These are phyloP conservation scores for Lissocephala sabroskyi DNA, from an alignment of 2,888 invertebrate genomes.

Conservation along the genomic window DNA sequence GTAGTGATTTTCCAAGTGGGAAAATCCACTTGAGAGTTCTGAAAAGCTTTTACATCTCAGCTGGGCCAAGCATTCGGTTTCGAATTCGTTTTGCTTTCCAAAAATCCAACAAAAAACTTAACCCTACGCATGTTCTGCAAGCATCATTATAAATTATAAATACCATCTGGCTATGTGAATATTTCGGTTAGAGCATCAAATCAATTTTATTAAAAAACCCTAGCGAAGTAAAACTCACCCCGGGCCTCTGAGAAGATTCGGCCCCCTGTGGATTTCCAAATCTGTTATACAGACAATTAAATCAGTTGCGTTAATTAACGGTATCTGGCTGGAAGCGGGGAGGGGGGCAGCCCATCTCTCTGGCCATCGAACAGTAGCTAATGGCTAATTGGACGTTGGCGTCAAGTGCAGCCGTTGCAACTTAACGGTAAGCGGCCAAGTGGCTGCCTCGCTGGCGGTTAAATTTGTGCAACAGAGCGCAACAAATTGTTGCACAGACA, in stretches of 20 bases:
- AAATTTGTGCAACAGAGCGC: constrained; percentile 49
- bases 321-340: constrained; percentile 26
- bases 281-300: constrained; percentile 42
- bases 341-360: constrained; percentile 1
- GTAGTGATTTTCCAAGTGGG: not conserved
- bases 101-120: constrained; percentile 12
- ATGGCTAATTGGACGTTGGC: constrained; percentile 16
- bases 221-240: too few relatives aligned
- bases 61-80: too few relatives aligned
- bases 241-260: too few relatives aligned
- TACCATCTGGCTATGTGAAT: not conserved
- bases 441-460: constrained; percentile 15
- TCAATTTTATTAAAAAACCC: too few relatives aligned
- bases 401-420: constrained; percentile 7
- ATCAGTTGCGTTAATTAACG: constrained; percentile 53
- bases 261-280: too few relatives aligned
- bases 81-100: constrained; percentile 20
- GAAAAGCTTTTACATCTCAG: too few relatives aligned
- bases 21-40: not conserved
- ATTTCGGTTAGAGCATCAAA: not conserved
- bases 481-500: constrained; percentile 55
- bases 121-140: not conserved
- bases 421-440: not conserved
- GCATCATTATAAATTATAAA: too few relatives aligned
- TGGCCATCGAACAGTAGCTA: constrained; percentile 30